These are phyloP conservation scores for Amphilophus citrinellus DNA, from an alignment of 2,113 vertebrate species.

Conservation along the genomic window DNA sequence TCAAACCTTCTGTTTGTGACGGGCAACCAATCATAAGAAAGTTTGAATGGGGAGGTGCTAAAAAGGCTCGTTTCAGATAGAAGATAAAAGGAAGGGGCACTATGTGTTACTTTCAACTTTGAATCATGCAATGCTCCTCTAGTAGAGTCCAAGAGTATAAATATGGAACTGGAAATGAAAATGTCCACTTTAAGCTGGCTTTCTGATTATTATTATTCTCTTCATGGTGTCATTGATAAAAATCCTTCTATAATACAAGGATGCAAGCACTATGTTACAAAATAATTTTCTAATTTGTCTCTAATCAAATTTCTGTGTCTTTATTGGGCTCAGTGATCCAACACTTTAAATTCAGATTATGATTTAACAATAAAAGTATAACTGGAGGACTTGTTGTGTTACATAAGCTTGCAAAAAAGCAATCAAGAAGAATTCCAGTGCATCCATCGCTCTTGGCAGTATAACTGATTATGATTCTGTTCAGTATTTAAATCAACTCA, in stretches of 20 bases:
- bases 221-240: not conserved
- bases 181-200: not conserved
- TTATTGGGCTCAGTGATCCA: not conserved
- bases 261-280: not conserved
- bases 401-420: not conserved
- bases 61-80: not conserved
- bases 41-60: too few relatives aligned
- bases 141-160: not conserved
- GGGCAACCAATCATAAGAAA: not conserved
- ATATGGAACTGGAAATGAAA: not conserved
- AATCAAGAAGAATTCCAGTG: not conserved
- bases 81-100: not conserved
- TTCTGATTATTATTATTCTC: not conserved
- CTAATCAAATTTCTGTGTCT: not conserved
- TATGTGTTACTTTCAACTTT: not conserved
- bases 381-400: not conserved
- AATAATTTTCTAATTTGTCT: not conserved
- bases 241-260: not conserved
- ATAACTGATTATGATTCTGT: constrained; percentile 12
- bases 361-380: not conserved
- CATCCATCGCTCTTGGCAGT: constrained; percentile 12
- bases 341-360: not conserved
- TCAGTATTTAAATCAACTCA: constrained; percentile 6
- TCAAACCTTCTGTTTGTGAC: not conserved
- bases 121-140: not conserved